These are phyloP conservation scores for Shinisaurus crocodilurus DNA, from an alignment of 2,113 vertebrate species.

Conservation along the genomic window DNA sequence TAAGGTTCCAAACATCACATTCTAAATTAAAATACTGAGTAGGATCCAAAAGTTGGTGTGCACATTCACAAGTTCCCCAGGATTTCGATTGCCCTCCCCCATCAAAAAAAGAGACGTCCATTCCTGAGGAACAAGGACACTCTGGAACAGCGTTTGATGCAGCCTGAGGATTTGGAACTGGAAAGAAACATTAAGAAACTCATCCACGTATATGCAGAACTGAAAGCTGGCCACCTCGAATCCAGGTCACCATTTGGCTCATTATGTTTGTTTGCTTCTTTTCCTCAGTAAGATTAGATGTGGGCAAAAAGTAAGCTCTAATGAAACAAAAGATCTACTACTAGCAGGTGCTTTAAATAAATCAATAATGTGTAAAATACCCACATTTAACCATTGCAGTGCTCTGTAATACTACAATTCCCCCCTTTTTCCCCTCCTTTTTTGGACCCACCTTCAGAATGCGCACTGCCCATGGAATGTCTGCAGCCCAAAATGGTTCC, in stretches of 20 bases:
- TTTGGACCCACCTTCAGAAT: too few relatives aligned
- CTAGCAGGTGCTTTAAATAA: background rate
- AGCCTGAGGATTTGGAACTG: background rate
- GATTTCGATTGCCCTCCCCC: background rate
- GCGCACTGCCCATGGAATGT: too few relatives aligned
- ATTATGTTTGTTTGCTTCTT: background rate
- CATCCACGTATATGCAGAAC: background rate
- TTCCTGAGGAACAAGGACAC: background rate
- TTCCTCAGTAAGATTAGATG: background rate
- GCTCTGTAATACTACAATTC: too few relatives aligned
- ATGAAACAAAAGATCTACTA: background rate
- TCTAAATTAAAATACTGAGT: too few relatives aligned
- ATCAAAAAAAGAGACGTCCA: background rate
- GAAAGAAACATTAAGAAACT: background rate
- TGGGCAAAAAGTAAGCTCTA: background rate
- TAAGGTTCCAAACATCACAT: too few relatives aligned
- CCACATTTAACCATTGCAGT: too few relatives aligned
- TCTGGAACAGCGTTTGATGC: background rate
- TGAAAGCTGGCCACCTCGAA: background rate
- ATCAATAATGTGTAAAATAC: background rate
- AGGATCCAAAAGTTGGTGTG: too few relatives aligned
- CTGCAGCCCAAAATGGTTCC: too few relatives aligned
- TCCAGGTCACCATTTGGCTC: background rate
- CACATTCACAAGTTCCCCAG: too few relatives aligned
- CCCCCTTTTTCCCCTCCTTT: too few relatives aligned